These are phyloP conservation scores for Vidua chalybeata DNA, from an alignment of 2,113 vertebrate genomes.

Conservation along the genomic window DNA sequence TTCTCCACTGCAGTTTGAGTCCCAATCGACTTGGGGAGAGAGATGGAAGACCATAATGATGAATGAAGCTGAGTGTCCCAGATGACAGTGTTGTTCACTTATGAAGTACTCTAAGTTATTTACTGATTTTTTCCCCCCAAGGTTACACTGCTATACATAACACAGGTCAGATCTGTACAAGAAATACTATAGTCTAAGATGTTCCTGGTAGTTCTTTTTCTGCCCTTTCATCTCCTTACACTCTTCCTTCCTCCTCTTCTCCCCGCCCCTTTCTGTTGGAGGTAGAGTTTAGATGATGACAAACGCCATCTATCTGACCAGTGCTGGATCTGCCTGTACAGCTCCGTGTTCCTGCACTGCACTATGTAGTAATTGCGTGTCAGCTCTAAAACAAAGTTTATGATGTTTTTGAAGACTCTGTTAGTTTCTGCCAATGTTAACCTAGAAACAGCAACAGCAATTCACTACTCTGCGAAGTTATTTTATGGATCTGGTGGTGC, in stretches of 20 bases:
- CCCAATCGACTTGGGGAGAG: neutral
- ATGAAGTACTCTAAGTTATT: conserved; percentile 21
- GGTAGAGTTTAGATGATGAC: conserved; percentile 15
- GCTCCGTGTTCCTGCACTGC: neutral
- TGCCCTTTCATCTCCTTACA: neutral
- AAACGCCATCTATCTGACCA: conserved; percentile 30
- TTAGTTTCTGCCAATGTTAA: conserved; percentile 48
- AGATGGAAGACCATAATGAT: conserved; percentile 22
- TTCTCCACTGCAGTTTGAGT: neutral
- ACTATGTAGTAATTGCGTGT: neutral
- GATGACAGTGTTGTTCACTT: conserved; percentile 38
- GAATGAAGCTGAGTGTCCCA: conserved; percentile 19
- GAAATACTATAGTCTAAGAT: conserved; percentile 8
- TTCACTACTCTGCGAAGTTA: neutral
- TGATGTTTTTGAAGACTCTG: conserved; percentile 49
- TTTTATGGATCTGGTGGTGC: conserved; percentile 15
- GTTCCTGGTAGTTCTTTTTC: neutral
- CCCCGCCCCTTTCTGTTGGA: neutral
- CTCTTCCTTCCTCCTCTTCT: neutral
- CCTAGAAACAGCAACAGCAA: conserved; percentile 28
- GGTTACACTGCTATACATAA: conserved; percentile 11
- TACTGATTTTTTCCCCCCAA: neutral
- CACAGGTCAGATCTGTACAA: neutral
- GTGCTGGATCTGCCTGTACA: neutral
- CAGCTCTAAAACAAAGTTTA: conserved; percentile 46